phyloP scores from a whole-genome alignment of 1,140 invertebrate species.

The Oryctes rhinoceros region DNA sequence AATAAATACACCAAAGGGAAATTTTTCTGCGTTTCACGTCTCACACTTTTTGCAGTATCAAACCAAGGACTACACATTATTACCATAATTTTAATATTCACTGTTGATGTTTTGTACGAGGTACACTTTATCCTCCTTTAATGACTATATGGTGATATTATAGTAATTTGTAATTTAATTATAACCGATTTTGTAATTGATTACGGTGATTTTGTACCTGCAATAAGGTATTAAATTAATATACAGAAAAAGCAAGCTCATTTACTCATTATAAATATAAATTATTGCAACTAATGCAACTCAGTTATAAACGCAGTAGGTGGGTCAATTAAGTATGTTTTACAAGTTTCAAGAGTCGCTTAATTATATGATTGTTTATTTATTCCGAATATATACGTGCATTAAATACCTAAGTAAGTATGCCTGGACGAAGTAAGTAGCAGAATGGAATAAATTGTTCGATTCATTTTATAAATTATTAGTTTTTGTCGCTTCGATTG shows the following conservation, averaged over 20 bases:
- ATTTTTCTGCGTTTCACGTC: not conserved
- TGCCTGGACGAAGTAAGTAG: no score
- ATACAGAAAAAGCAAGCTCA: slow-evolving; percentile 21
- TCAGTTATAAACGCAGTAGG: slow-evolving; percentile 7
- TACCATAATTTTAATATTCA: slow-evolving; percentile 1
- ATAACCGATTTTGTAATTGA: slow-evolving; percentile 5
- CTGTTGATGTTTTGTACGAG: not conserved
- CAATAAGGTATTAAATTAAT: slow-evolving; percentile 2
- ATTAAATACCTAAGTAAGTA: no score
- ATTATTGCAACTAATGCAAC: not conserved
- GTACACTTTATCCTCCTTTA: not conserved
- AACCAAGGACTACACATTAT: not conserved
- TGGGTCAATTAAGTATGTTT: slow-evolving; percentile 14
- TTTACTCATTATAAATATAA: slow-evolving; percentile 19
- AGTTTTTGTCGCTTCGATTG: no score
- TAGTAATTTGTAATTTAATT: slow-evolving; percentile 1
- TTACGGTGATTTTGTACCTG: not conserved
- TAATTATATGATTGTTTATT: slow-evolving; percentile 9
- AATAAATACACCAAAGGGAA: not conserved
- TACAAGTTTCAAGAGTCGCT: slow-evolving; percentile 6
- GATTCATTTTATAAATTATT: no score
- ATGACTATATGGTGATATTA: not conserved
- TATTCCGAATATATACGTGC: not conserved
- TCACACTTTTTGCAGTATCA: not conserved
- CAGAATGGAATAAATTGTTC: no score